Base-by-base conservation (phyloP, 2,113 vertebrate species). In the Phrynocephalus versicolor region DNA sequence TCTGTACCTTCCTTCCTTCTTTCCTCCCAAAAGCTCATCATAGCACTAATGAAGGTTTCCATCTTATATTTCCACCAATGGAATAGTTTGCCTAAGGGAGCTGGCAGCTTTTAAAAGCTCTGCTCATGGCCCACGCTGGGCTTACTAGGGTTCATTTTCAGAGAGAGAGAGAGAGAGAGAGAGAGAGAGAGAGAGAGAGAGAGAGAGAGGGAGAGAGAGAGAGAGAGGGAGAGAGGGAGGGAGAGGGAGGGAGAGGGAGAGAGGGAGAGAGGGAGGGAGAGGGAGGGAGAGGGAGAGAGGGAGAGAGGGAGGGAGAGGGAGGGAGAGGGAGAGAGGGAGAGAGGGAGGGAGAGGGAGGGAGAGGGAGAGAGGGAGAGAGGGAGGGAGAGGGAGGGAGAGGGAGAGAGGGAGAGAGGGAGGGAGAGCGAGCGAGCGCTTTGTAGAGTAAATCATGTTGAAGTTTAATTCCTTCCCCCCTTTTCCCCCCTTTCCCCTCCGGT, bases 311-410 rank as follows among this genome's bases (percentile, higher is more conserved):
- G 41, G 3, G n/a, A 12, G 41, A 51, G 30, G 45, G 91, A n/a
- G 33, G 67, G 45, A 23, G 41, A 41, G 76, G 30, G 55, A 60
- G 70, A 75, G 55, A 78, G n/a, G 92, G 89, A 88, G 5, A 51
- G 45, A 51, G 45, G 10, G 45, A 51, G 45, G 30, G 15, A 30
- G 37, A 14, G 21, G 7, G 9, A 45, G 41, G 3, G n/a, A 12
- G 41, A 51, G 30, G 45, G 91, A n/a, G 33, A 71, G 45, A 23
- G 41, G 35, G 76, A 35, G 55, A 60, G 70, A 75, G 55, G 69
- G n/a, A 92, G 89, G 87, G 5, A 51, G n/a, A n/a, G n/a, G n/a
- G 27, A 65, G 62, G 62, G 62, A 65, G 30, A n/a, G 33, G 69
- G 69, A 71, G 3, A 33, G 69, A 71, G 69, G 30, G 69, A 37